phyloP scores from a whole-genome alignment of 2,113 vertebrate genomes.

The Oreochromis spilurus region DNA sequence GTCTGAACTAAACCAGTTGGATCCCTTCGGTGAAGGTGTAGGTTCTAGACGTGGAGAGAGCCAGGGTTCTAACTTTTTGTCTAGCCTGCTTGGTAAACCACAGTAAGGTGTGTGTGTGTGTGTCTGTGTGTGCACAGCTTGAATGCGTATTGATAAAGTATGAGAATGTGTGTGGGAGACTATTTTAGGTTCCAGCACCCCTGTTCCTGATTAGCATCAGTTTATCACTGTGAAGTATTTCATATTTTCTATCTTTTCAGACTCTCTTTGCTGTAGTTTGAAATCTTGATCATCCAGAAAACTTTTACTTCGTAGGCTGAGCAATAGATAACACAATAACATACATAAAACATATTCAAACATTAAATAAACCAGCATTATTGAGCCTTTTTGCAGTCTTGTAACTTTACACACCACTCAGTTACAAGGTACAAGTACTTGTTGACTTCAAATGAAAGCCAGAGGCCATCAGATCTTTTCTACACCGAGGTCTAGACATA shows the following conservation, averaged over 20 bases:
- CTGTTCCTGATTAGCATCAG: slow-evolving; percentile 54
- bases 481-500: slow-evolving; percentile 18
- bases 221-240: slow-evolving; percentile 76
- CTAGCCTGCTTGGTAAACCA: slow-evolving; percentile 75
- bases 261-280: neutral
- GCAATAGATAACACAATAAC: slow-evolving; percentile 63
- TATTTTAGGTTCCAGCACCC: slow-evolving; percentile 45
- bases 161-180: slow-evolving; percentile 6
- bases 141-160: neutral
- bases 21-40: slow-evolving; percentile 78
- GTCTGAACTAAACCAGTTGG: slow-evolving; percentile 92
- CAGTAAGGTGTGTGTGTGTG: slow-evolving; percentile 48
- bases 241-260: slow-evolving; percentile 15
- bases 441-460: neutral
- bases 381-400: slow-evolving; percentile 4
- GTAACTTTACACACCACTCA: neutral
- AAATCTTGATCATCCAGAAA: neutral
- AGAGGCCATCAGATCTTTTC: slow-evolving; percentile 11
- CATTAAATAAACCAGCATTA: slow-evolving; percentile 55
- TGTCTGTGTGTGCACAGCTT: neutral
- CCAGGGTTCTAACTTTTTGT: slow-evolving; percentile 73
- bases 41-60: slow-evolving; percentile 43
- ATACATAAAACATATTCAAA: neutral
- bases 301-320: slow-evolving; percentile 65
- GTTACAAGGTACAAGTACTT: neutral